Percentiles rank a stretch among this genome's conserved stretches.
Conservation (phyloP, 2,888 invertebrate species). For the Ganaspis brasiliensis region DNA sequence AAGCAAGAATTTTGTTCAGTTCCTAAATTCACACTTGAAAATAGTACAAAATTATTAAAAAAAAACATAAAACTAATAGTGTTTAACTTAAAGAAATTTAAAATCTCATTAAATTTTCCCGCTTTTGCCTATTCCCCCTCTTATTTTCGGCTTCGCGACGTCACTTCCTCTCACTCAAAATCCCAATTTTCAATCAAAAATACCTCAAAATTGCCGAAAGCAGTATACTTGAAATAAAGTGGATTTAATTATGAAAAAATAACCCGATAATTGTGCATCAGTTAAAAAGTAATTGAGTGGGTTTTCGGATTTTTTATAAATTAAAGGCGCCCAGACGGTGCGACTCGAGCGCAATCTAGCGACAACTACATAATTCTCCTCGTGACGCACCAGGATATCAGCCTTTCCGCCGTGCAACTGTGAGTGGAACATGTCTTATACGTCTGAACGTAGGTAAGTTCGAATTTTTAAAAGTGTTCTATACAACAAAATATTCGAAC, state of each 20-base stretch:
- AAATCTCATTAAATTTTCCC: conserved; percentile 4
- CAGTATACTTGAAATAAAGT: neutral
- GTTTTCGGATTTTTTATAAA: neutral
- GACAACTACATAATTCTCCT: conserved; percentile 66
- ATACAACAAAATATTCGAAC: conserved; percentile 44
- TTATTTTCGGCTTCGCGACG: neutral
- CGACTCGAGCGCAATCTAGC: conserved; percentile 71
- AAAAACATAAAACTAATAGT: too few relatives aligned
- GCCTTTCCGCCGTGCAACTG: conserved; percentile 89
- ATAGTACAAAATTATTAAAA: too few relatives aligned
- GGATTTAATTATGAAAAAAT: neutral
- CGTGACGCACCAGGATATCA: conserved; percentile 79
- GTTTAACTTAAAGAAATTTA: too few relatives aligned
- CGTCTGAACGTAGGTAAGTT: conserved; percentile 91
- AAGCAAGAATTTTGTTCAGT: neutral
- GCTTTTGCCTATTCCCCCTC: neutral
- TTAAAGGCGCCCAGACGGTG: conserved; percentile 20
- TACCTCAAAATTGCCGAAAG: neutral
- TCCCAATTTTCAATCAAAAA: neutral
- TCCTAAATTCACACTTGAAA: neutral
- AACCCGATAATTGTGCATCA: neutral
- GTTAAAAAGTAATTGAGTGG: neutral
- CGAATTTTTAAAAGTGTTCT: conserved; percentile 75
- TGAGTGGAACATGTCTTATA: conserved; percentile 92
- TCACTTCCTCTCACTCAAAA: conserved; percentile 27